These are phyloP conservation scores for Pseudomugil gertrudae DNA, from an alignment of 2,797 vertebrate species.

Conservation along the genomic window DNA sequence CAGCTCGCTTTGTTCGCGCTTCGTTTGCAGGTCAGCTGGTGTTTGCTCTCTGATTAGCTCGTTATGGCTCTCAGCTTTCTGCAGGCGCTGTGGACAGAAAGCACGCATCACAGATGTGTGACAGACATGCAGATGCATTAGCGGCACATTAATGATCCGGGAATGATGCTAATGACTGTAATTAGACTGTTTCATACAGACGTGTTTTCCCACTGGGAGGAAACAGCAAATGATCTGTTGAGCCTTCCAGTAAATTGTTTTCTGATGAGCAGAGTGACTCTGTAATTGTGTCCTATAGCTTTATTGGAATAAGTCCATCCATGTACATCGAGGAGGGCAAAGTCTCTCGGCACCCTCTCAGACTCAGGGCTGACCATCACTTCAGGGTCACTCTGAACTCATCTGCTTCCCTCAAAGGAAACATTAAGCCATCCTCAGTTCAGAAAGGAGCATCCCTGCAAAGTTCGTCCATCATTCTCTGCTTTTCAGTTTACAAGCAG, in stretches of 20 bases:
- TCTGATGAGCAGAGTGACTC: conserved; percentile 32
- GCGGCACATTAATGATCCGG: conserved; percentile 57
- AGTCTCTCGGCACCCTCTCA: conserved; percentile 36
- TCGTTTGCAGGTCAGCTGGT: conserved; percentile 61
- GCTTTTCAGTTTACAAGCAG: conserved; percentile 63
- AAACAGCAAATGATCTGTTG: conserved; percentile 48
- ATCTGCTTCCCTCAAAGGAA: conserved; percentile 48
- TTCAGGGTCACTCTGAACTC: conserved; percentile 27
- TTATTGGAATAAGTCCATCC: conserved; percentile 14
- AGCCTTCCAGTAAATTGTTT: conserved; percentile 30
- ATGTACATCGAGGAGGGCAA: conserved; percentile 2
- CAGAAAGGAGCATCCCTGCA: conserved; percentile 7
- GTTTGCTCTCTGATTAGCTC: conserved; percentile 56
- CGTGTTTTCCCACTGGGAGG: conserved; percentile 46
- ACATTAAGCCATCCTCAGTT: conserved; percentile 56
- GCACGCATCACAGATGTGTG: conserved; percentile 39
- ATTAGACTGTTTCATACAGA: conserved; percentile 58
- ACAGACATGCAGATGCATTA: conserved; percentile 56
- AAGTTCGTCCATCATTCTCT: conserved; percentile 55
- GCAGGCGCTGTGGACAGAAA: conserved; percentile 5
- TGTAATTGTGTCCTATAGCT: conserved; percentile 4
- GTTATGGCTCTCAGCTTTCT: conserved; percentile 34
- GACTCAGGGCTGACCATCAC: conserved; percentile 17
- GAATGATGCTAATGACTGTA: conserved; percentile 54
- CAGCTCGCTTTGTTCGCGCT: conserved; percentile 37